A percentile compares a stretch with the other conserved stretches of the same genome.
Evolutionary conservation across 2,888 invertebrate species (phyloP).

Genomic region (Eristalinus aeneus): DNA sequence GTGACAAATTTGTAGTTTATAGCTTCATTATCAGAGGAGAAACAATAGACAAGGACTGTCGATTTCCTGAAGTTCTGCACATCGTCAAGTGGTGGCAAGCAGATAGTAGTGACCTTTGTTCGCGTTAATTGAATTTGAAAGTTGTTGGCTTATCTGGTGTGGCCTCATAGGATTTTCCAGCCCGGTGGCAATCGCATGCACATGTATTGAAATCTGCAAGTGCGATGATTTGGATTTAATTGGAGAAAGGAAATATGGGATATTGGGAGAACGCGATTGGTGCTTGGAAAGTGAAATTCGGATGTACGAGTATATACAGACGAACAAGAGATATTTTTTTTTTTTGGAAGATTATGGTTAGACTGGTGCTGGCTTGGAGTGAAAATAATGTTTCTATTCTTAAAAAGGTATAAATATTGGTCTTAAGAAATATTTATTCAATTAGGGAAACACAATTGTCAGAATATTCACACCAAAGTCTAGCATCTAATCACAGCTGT

Average conservation of each 20-base stretch:
- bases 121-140: background rate
- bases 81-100: background rate
- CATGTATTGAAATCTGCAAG: background rate
- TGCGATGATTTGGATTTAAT: background rate
- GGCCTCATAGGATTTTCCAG: background rate
- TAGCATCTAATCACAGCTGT: too few species aligned
- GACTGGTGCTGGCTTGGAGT: too few species aligned
- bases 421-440: too few species aligned
- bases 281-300: too few species aligned
- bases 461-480: too few species aligned
- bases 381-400: too few species aligned
- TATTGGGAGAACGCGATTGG: too few species aligned
- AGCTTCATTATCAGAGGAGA: background rate
- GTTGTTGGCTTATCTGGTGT: background rate
- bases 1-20: background rate
- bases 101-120: background rate
- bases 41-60: background rate
- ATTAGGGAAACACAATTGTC: too few species aligned
- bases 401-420: too few species aligned
- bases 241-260: background rate
- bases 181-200: background rate
- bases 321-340: too few species aligned
- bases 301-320: too few species aligned
- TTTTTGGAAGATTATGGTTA: too few species aligned
- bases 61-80: background rate